phyloP scores from a whole-genome alignment of 37 sponge, comb jelly and placozoan genomes.

The Halisarca cf. caerulea region DNA sequence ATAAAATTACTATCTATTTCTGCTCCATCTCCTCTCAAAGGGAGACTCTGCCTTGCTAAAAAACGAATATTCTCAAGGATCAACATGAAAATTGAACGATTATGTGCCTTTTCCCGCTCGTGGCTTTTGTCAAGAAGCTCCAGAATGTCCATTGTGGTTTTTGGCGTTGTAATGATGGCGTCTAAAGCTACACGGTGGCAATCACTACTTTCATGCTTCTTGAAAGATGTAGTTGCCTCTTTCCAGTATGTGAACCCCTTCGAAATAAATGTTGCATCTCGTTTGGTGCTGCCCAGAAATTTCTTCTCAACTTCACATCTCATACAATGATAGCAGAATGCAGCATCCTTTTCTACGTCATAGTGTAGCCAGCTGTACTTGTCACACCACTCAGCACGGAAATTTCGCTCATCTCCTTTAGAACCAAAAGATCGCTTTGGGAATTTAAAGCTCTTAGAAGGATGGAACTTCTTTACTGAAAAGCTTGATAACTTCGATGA shows the following conservation, averaged over 20 bases:
- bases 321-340: slow-evolving; percentile 58
- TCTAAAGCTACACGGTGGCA: slow-evolving; percentile 74
- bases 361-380: slow-evolving; percentile 54
- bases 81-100: too few relatives aligned
- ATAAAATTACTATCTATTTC: slow-evolving; percentile 46
- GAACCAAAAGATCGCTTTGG: slow-evolving; percentile 48
- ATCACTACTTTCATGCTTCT: slow-evolving; percentile 68
- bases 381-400: slow-evolving; percentile 58
- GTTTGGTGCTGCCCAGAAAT: slow-evolving; percentile 43
- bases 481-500: too few relatives aligned
- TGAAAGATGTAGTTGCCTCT: slow-evolving; percentile 69
- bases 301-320: slow-evolving; percentile 36
- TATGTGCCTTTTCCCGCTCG: too few relatives aligned
- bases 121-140: too few relatives aligned
- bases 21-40: slow-evolving; percentile 49
- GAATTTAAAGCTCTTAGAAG: slow-evolving; percentile 30
- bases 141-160: slow-evolving; percentile 39
- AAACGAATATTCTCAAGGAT: slow-evolving; percentile 51
- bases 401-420: slow-evolving; percentile 29
- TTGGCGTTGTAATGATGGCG: slow-evolving; percentile 42
- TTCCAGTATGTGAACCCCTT: slow-evolving; percentile 85
- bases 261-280: slow-evolving; percentile 66
- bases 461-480: too few relatives aligned
- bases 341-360: slow-evolving; percentile 23
- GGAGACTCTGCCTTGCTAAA: slow-evolving; percentile 70